These are phyloP conservation scores for Diglossa brunneiventris DNA, from an alignment of 2,113 vertebrate species.

Conservation along the genomic window DNA sequence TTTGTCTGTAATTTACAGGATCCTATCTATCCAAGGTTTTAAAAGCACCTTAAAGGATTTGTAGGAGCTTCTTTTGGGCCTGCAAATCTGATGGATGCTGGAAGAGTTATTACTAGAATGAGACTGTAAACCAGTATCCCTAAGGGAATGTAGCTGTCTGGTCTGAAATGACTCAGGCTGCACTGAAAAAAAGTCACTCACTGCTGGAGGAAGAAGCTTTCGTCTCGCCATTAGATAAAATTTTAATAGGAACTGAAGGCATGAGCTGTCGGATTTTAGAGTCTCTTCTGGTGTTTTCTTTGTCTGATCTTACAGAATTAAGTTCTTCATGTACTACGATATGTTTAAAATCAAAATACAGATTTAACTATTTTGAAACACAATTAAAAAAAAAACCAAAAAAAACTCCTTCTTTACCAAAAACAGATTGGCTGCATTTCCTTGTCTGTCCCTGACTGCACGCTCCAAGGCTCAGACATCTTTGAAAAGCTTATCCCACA, in stretches of 20 bases:
- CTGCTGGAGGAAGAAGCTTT: neutral
- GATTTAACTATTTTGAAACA: neutral
- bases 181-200: neutral
- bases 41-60: slow-evolving; percentile 14
- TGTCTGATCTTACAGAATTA: neutral
- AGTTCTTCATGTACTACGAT: accelerated
- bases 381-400: neutral
- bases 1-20: neutral
- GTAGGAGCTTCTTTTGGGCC: neutral
- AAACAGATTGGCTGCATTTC: neutral
- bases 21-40: neutral
- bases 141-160: slow-evolving; percentile 6
- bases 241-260: slow-evolving; percentile 9
- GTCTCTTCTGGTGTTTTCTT: neutral
- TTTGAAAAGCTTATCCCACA: neutral
- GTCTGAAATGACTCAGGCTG: slow-evolving; percentile 38
- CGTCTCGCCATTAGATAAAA: neutral
- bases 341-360: neutral
- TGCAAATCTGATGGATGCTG: slow-evolving; percentile 7
- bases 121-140: slow-evolving; percentile 21
- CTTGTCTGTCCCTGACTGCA: neutral
- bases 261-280: neutral
- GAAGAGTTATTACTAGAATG: slow-evolving; percentile 8
- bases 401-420: neutral
- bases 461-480: neutral